phyloP scores from a whole-genome alignment of 2,888 invertebrate genomes.

The Xestia rhomboidea region DNA sequence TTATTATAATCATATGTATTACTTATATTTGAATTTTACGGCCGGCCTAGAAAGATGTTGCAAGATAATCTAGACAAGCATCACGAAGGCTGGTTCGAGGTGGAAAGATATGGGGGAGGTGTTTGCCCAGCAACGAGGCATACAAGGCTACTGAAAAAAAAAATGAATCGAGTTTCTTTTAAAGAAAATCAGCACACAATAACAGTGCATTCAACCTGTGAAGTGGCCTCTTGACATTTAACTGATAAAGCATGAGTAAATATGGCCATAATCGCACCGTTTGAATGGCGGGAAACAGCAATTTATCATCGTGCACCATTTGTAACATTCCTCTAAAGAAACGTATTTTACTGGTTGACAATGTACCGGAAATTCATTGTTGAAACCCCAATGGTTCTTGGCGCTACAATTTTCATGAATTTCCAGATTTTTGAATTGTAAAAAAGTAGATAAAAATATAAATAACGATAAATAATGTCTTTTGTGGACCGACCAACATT shows the following conservation, averaged over 20 bases:
- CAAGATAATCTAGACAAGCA: no score
- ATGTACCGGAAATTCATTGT: slow-evolving; percentile 46
- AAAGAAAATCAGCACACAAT: not conserved
- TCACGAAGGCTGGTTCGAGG: no score
- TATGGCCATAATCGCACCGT: slow-evolving; percentile 1
- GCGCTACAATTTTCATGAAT: slow-evolving; percentile 9
- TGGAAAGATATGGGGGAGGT: no score
- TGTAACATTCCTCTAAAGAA: slow-evolving; percentile 30
- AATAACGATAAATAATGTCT: not conserved
- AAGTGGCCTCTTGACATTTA: not conserved
- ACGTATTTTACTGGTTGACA: slow-evolving; percentile 35
- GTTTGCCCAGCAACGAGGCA: no score
- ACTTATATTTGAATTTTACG: no score
- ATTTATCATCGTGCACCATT: slow-evolving; percentile 49
- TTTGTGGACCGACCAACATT: no score
- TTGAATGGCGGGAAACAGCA: slow-evolving; percentile 29
- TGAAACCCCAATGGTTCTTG: slow-evolving; percentile 4
- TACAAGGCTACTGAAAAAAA: no score
- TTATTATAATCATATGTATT: no score
- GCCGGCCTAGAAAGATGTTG: no score
- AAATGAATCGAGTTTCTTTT: no score
- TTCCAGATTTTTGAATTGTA: not conserved
- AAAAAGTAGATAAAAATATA: no score
- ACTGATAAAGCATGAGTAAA: slow-evolving; percentile 15
- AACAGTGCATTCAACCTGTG: not conserved